Evolutionary conservation across 2,113 vertebrate genomes (phyloP), one percentile per base, ranked within the genome.

Genomic region (Pyxicephalus adspersus): DNA sequence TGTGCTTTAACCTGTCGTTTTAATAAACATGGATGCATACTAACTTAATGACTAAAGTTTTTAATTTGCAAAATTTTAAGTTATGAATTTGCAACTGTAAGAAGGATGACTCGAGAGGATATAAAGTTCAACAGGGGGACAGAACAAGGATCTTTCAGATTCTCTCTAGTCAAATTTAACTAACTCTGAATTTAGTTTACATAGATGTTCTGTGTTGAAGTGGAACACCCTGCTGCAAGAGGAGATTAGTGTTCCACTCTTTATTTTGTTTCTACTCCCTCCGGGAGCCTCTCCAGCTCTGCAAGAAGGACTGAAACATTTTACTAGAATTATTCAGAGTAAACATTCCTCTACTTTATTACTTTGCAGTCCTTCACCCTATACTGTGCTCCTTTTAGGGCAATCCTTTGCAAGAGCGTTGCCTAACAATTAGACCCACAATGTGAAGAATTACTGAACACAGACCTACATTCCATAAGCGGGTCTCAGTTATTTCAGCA

Each of bases 311-410:
- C 68, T 64, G 68, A 64, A 25, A 64, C n/a, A 20, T 74, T 73
- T 81, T 64, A 64, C 68, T 57, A 73, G 60, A 73, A 74, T 45
- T 74, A 73, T 73, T 64, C 67, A 54, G 60, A 65, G 60, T 81
- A 81, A 81, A 81, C 79, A 81, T 81, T 81, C 79, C 60, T 73
- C 60, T 25, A 63, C 68, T 74, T 65, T 81, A 81, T 29, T 50
- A 51, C 18, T 54, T 34, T 20, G 50, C 54, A 34, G 4, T 31
- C 52, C 29, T 31, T 73, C 50, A 34, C 34, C 78, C 57, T 60
- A 72, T 73, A 58, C 31, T 54, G 68, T 65, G 61, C 61, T 82
- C 71, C 79, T 82, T 82, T 58, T 82, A 75, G 60, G 71, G 70
- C 51, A 38, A 74, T 82, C 28, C 5, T 81, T 65, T 22, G n/a